phyloP scores from a whole-genome alignment of 2,797 vertebrate genomes.

The Amazona ochrocephala region DNA sequence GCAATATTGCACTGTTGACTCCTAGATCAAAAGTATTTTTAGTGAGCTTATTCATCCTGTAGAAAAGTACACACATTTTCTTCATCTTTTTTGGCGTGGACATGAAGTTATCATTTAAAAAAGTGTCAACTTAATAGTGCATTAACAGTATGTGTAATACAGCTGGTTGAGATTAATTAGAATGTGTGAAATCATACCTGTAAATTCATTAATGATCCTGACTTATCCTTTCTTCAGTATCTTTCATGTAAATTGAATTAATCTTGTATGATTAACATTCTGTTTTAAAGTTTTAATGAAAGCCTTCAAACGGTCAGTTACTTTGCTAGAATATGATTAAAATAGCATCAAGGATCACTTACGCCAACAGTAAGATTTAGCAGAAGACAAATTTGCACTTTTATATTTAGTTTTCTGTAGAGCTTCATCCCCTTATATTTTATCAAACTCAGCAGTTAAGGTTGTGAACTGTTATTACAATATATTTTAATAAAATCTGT shows the following conservation, averaged over 20 bases:
- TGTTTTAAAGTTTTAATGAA: neutral
- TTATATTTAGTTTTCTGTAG: neutral
- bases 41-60: neutral
- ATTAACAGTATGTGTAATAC: neutral
- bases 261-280: neutral
- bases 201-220: neutral
- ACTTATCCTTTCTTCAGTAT: neutral
- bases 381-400: neutral
- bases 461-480: neutral
- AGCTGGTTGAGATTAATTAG: neutral
- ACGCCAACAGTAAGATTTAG: neutral
- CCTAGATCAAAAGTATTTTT: neutral
- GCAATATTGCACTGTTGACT: neutral
- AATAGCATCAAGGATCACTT: neutral
- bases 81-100: neutral
- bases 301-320: neutral
- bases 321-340: neutral
- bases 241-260: slow-evolving; percentile 9
- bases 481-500: neutral
- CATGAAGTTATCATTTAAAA: neutral
- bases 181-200: neutral
- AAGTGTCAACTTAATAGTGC: neutral
- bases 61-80: neutral
- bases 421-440: neutral
- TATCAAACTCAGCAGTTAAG: neutral